These are phyloP conservation scores for Parnassius mnemosyne DNA, from an alignment of 2,888 invertebrate genomes.

Conservation along the genomic window DNA sequence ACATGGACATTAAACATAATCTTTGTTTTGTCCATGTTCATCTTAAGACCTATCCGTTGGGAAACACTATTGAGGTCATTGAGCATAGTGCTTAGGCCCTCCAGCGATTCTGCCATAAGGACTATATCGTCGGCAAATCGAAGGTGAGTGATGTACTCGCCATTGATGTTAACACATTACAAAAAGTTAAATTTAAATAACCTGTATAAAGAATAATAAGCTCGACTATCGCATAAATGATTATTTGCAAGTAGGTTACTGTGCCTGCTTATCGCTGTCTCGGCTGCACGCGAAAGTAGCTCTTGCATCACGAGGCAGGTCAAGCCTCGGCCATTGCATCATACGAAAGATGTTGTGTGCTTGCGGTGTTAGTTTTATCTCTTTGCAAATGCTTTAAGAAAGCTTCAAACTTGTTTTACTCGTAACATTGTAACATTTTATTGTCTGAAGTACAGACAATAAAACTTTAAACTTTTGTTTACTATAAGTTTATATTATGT, in stretches of 20 bases:
- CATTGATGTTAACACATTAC: not conserved
- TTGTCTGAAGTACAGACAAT: too few relatives aligned
- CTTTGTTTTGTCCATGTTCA: too few relatives aligned
- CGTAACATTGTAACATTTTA: constrained; percentile 66
- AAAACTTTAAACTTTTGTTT: too few relatives aligned
- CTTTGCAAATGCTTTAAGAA: constrained; percentile 15
- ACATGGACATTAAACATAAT: too few relatives aligned
- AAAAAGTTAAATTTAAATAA: not conserved
- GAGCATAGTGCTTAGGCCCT: too few relatives aligned
- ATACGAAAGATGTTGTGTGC: constrained; percentile 50
- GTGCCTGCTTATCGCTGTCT: constrained; percentile 58
- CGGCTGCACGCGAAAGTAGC: constrained; percentile 65
- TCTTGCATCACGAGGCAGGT: constrained; percentile 67
- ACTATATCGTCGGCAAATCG: too few relatives aligned
- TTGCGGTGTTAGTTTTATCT: constrained; percentile 37
- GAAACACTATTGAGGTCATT: too few relatives aligned
- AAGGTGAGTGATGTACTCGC: too few relatives aligned
- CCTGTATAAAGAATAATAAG: constrained; percentile 33
- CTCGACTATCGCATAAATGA: constrained; percentile 43
- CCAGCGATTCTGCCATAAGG: too few relatives aligned
- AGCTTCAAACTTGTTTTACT: constrained; percentile 34
- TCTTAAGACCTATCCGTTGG: too few relatives aligned
- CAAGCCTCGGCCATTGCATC: constrained; percentile 63
- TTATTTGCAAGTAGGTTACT: constrained; percentile 63
- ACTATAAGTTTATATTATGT: too few relatives aligned